Evolutionary conservation across 2,888 invertebrate genomes (phyloP).

Genomic region (Eremobia ochroleuca): DNA sequence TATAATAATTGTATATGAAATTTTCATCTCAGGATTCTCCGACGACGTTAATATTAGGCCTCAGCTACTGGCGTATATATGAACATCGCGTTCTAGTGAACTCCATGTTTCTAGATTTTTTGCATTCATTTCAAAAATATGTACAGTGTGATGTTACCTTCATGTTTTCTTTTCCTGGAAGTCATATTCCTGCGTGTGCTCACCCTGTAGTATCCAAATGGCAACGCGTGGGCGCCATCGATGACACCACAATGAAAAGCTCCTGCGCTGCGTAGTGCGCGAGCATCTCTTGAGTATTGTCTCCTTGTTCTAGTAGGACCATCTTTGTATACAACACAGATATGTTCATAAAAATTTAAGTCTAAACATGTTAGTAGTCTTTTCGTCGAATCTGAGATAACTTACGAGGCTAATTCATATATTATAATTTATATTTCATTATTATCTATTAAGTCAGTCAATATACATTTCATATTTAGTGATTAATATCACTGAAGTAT

Average conservation of each 20-base stretch:
- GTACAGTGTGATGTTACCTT: constrained; percentile 66
- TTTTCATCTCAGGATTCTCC: constrained; percentile 41
- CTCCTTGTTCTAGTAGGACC: constrained; percentile 85
- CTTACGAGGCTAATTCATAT: constrained; percentile 87
- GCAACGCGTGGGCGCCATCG: constrained; percentile 11
- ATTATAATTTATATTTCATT: constrained; percentile 84
- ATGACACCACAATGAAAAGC: constrained; percentile 20
- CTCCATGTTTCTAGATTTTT: constrained; percentile 41
- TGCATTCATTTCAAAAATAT: constrained; percentile 40
- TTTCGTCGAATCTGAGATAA: constrained; percentile 90
- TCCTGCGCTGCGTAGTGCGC: constrained; percentile 57
- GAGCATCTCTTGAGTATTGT: constrained; percentile 84
- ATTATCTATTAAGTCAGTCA: constrained; percentile 89
- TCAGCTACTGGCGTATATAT: constrained; percentile 25
- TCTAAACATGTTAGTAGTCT: constrained; percentile 89
- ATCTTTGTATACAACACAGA: constrained; percentile 87
- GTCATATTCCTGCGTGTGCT: constrained; percentile 46
- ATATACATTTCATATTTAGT: constrained; percentile 84
- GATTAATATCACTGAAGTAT: constrained; percentile 85
- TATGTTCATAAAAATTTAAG: constrained; percentile 90
- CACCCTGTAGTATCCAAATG: constrained; percentile 30
- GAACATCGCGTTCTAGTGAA: constrained; percentile 33
- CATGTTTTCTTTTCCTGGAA: constrained; percentile 37
- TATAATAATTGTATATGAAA: constrained; percentile 30
- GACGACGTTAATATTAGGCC: constrained; percentile 55